These are phyloP conservation scores for Merops nubicus DNA, from an alignment of 2,113 vertebrate genomes.

Conservation along the genomic window DNA sequence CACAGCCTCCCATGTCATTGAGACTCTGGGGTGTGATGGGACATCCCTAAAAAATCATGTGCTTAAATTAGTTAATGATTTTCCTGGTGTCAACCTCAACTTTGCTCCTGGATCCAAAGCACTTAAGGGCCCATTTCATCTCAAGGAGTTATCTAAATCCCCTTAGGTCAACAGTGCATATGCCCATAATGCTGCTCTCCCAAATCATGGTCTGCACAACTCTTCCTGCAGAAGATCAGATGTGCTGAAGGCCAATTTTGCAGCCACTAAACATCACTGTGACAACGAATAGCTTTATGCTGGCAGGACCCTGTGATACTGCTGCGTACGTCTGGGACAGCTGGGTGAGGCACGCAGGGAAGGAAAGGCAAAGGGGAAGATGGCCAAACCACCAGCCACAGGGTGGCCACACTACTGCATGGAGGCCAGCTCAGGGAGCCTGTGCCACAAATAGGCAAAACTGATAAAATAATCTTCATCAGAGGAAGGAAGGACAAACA, in stretches of 20 bases:
- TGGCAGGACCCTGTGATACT: neutral
- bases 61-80: neutral
- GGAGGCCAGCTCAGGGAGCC: neutral
- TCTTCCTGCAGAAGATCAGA: neutral
- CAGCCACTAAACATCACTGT: neutral
- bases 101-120: neutral
- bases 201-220: rapidly evolving
- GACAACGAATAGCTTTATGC: neutral
- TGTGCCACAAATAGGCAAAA: neutral
- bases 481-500: neutral
- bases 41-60: neutral
- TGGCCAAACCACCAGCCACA: rapidly evolving
- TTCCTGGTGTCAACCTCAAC: neutral
- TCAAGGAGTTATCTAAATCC: neutral
- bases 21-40: neutral
- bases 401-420: neutral
- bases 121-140: rapidly evolving
- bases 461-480: neutral
- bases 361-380: neutral
- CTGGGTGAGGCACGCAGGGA: neutral
- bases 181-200: rapidly evolving
- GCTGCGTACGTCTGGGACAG: neutral
- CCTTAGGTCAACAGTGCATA: neutral
- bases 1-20: neutral
- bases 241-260: neutral